Base-by-base conservation (phyloP, 2,797 vertebrate species). In the Gallinago stenura region DNA sequence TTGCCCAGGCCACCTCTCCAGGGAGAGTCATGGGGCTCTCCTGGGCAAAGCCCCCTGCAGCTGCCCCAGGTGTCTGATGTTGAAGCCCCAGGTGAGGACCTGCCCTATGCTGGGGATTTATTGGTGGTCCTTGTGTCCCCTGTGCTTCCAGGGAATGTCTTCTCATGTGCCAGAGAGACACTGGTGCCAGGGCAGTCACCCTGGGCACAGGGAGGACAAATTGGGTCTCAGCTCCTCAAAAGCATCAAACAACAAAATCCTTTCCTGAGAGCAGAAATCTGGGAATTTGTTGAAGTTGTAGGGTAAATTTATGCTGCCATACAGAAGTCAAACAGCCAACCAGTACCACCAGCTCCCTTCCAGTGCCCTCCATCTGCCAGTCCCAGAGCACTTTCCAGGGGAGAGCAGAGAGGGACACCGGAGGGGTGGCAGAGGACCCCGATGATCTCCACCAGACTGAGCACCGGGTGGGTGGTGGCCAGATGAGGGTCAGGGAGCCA, bases 111-210 rank as follows among this genome's bases (percentile, higher is more conserved):
- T 46, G 56, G n/a, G 66, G 17, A 33, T 72, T 54, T 54, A 9
- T 20, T 39, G 37, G 8, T 16, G 10, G 35, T 18, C 12, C 4
- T 1, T 2, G 13, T 21, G n/a, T 41, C 15, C 4, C 16, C 3
- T 21, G 33, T 28, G 33, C 46, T 89, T 43, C 58, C 71, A 87
- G 71, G 25, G 37, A 41, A 62, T 43, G 30, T 17, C 15, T 60
- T 53, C 58, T 88, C 22, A 64, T n/a, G 28, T 72, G 66, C 20
- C 46, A 76, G 43, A 28, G 37, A 85, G 26, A 30, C 45, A 19
- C 7, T 0, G 0, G 12, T 69, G 8, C n/a, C 43, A n/a, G 48
- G 61, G 37, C 25, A 60, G 12, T 45, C 50, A 50, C 31, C 2
- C 7, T 9, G 7, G 28, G 31, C 28, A 62, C 45, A 54, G 33